A percentile compares a stretch with the other conserved stretches of the same genome.
phyloP scores from a whole-genome alignment of 2,888 invertebrate genomes.

The Sminthurides aquaticus region DNA sequence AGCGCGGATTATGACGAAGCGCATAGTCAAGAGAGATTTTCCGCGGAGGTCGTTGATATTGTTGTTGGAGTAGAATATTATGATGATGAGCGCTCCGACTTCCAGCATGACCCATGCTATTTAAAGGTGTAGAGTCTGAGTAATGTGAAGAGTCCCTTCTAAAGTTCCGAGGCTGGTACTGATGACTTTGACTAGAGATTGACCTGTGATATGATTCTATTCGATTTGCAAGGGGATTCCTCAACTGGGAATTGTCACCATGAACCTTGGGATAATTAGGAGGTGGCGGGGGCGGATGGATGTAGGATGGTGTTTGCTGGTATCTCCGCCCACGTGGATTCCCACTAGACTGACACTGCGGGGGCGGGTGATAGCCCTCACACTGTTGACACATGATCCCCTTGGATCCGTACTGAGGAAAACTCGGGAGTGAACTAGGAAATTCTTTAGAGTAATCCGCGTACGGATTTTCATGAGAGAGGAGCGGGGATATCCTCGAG shows the following conservation, averaged over 20 bases:
- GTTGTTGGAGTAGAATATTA: too few species aligned
- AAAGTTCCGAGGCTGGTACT: neutral
- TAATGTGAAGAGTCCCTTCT: too few species aligned
- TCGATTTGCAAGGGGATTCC: neutral
- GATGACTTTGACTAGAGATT: constrained; percentile 18
- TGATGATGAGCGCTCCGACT: neutral
- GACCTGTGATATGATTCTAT: constrained; percentile 2
- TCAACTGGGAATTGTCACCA: neutral
- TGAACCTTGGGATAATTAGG: neutral
- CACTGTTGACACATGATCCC: constrained; percentile 19
- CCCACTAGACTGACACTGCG: neutral
- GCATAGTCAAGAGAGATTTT: too few species aligned
- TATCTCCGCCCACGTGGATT: too few species aligned
- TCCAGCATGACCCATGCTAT: neutral
- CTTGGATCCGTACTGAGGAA: neutral
- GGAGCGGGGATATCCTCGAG: too few species aligned
- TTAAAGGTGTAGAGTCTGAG: neutral
- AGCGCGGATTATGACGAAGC: too few species aligned
- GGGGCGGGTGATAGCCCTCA: neutral
- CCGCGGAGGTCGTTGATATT: too few species aligned
- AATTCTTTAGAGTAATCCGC: too few species aligned
- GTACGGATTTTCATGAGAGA: too few species aligned
- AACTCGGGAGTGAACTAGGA: neutral
- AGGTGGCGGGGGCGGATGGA: too few species aligned
- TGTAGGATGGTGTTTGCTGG: too few species aligned